These are phyloP conservation scores for Uromys caudimaculatus DNA, from an alignment of 2,797 vertebrate species.

Conservation along the genomic window DNA sequence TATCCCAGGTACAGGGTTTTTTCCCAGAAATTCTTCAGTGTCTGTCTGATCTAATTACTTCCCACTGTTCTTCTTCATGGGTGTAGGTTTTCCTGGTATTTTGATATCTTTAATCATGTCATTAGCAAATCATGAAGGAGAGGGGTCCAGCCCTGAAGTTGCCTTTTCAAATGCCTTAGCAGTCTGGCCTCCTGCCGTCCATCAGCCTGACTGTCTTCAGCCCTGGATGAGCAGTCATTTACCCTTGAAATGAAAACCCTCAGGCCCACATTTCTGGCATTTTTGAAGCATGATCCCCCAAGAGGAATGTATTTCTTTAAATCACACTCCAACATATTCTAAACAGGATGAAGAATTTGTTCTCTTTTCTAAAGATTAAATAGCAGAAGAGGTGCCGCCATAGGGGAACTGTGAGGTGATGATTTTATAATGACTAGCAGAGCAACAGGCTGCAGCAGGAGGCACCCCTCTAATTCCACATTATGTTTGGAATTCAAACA, in stretches of 20 bases:
- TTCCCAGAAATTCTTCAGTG: not conserved
- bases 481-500: not conserved
- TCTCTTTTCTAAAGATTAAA: conserved; percentile 68
- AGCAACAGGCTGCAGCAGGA: not conserved
- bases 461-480: not conserved
- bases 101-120: not conserved
- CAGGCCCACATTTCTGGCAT: conserved; percentile 63
- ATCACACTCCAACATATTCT: conserved; percentile 60
- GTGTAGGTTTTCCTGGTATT: not conserved
- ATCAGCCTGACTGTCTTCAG: not conserved
- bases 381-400: conserved; percentile 14
- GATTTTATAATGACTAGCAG: conserved; percentile 69
- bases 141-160: not conserved
- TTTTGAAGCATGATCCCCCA: conserved; percentile 73
- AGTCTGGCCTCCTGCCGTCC: not conserved
- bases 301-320: conserved; percentile 65
- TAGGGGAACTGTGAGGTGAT: not conserved
- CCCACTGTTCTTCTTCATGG: not conserved
- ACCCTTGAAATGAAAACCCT: conserved; percentile 58
- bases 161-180: not conserved
- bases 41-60: not conserved
- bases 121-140: not conserved
- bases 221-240: conserved; percentile 3
- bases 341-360: conserved; percentile 66
- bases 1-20: rapidly evolving